Percentiles rank a stretch among this genome's conserved stretches.
Evolutionary conservation across 2,888 invertebrate genomes (phyloP).

Genomic region (Steinernema hermaphroditum): DNA sequence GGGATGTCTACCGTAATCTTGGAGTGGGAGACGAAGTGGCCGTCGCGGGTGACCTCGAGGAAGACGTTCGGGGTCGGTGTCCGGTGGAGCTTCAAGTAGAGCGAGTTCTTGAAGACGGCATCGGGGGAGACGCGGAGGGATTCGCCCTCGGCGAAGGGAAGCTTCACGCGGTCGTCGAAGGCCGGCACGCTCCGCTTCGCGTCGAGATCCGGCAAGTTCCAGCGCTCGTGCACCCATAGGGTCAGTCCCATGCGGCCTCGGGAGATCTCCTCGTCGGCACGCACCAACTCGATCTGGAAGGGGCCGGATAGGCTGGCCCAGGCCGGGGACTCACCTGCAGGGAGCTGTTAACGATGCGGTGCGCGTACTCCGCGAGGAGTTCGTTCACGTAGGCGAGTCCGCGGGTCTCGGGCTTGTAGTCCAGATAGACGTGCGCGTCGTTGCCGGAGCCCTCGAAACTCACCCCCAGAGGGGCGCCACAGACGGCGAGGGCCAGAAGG

Average conservation of each 20-base stretch:
- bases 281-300: slow-evolving; percentile 15
- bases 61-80: slow-evolving; percentile 8
- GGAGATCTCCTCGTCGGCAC: slow-evolving; percentile 21
- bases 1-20: slow-evolving; percentile 30
- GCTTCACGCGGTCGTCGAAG: slow-evolving; percentile 20
- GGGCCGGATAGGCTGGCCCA: no score
- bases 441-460: background rate
- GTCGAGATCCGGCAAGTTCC: slow-evolving; percentile 12
- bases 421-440: slow-evolving; percentile 19
- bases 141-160: background rate
- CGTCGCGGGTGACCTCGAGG: background rate
- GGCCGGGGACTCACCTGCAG: background rate
- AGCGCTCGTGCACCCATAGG: slow-evolving; percentile 12
- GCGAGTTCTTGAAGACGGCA: slow-evolving; percentile 26
- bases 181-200: background rate
- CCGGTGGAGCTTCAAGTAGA: slow-evolving; percentile 23
- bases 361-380: background rate
- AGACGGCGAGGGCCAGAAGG: background rate
- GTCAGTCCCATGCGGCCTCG: slow-evolving; percentile 27
- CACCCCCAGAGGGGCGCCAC: background rate
- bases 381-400: background rate
- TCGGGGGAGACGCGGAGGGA: background rate
- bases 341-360: slow-evolving; percentile 23
- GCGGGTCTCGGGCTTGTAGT: slow-evolving; percentile 19
- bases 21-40: background rate